These are phyloP conservation scores for Ophiodon elongatus DNA, from an alignment of 2,113 vertebrate species.

Conservation along the genomic window DNA sequence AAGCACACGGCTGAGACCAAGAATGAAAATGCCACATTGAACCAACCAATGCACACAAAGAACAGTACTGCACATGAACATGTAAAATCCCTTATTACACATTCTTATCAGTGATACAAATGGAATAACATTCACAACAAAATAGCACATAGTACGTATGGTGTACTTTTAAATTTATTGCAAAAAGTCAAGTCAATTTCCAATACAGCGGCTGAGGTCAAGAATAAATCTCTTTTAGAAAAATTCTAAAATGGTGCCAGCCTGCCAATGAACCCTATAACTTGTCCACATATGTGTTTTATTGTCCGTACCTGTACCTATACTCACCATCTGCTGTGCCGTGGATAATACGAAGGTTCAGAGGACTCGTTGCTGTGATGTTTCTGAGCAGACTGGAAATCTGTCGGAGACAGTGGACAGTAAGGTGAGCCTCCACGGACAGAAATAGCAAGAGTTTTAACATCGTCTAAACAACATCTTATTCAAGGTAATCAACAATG, in stretches of 20 bases:
- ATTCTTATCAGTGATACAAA: background rate
- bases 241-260: background rate
- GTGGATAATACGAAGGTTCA: slow-evolving; percentile 78
- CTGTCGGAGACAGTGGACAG: slow-evolving; percentile 60
- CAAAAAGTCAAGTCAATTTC: background rate
- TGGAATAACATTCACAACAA: background rate
- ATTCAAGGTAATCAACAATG: background rate
- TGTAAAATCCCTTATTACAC: background rate
- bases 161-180: background rate
- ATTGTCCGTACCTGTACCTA: background rate
- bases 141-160: background rate
- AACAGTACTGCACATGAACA: background rate
- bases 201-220: background rate
- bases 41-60: slow-evolving; percentile 1
- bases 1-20: background rate
- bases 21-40: background rate
- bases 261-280: background rate
- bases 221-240: background rate
- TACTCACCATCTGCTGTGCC: slow-evolving; percentile 82
- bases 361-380: slow-evolving; percentile 49
- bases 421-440: background rate
- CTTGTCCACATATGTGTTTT: background rate
- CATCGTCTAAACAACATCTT: background rate
- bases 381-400: slow-evolving; percentile 76
- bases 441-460: background rate